phyloP scores from a whole-genome alignment of 2,113 vertebrate genomes.

The Thermophis baileyi region DNA sequence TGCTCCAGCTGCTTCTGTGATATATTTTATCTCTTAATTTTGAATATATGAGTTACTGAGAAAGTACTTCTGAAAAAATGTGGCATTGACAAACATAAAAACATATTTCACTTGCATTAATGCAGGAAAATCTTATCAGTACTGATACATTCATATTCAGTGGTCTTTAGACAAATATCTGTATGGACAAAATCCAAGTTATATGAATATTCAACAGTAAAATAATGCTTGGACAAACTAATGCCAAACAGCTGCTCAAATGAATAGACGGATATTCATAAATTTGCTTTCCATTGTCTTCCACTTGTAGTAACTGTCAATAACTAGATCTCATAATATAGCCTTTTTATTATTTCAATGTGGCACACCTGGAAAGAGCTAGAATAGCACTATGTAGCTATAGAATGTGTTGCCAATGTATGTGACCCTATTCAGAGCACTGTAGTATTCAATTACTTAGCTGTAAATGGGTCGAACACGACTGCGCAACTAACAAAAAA shows the following conservation, averaged over 20 bases:
- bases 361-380: background rate
- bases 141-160: background rate
- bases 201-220: background rate
- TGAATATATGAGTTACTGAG: background rate
- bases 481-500: too few relatives aligned
- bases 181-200: background rate
- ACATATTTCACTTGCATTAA: background rate
- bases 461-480: too few relatives aligned
- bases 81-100: background rate
- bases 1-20: background rate
- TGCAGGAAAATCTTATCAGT: background rate
- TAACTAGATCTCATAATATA: background rate
- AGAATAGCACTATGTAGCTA: background rate
- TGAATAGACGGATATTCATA: background rate
- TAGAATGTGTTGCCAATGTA: background rate
- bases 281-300: background rate
- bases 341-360: background rate
- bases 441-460: background rate
- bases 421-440: background rate
- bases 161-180: background rate
- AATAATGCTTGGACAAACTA: background rate
- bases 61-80: background rate
- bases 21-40: background rate
- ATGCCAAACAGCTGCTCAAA: background rate
- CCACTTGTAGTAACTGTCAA: background rate